These are phyloP conservation scores for Salvelinus alpinus DNA, from an alignment of 2,113 vertebrate genomes.

Conservation along the genomic window DNA sequence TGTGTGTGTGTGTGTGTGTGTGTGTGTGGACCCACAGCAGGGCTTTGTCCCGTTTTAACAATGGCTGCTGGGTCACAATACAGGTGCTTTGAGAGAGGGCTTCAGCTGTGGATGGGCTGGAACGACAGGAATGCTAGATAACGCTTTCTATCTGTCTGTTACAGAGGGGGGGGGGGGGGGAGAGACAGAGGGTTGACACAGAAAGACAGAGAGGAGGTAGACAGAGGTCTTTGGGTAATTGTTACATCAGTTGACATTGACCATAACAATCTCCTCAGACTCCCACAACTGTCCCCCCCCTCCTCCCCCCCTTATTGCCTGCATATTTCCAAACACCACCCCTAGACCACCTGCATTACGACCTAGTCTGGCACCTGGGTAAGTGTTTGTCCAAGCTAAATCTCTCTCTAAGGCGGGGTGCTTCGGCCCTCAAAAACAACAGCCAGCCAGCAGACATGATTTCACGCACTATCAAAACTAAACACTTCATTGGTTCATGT, in stretches of 20 bases:
- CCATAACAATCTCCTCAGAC: neutral
- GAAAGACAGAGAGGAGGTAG: neutral
- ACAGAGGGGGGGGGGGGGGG: neutral
- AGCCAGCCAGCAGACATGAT: no score
- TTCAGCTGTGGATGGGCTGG: constrained; percentile 16
- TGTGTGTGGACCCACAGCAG: constrained; percentile 37
- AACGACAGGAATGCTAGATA: constrained; percentile 48
- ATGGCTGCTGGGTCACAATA: constrained; percentile 56
- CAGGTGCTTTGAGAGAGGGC: constrained; percentile 52
- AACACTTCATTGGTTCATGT: no score
- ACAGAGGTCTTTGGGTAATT: neutral
- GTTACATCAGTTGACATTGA: neutral
- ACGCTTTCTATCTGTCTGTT: constrained; percentile 35
- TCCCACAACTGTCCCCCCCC: neutral
- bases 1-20: neutral
- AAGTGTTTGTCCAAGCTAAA: no score
- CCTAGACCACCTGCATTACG: no score
- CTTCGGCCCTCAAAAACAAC: no score
- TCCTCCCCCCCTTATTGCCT: no score
- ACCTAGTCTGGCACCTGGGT: no score
- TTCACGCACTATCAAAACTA: no score
- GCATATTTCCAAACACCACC: no score
- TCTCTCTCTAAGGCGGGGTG: no score
- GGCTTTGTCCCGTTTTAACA: constrained; percentile 61
- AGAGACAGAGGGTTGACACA: neutral